These are phyloP conservation scores for Drosophila quadrilineata DNA, from an alignment of 1,140 invertebrate species.

Conservation along the genomic window DNA sequence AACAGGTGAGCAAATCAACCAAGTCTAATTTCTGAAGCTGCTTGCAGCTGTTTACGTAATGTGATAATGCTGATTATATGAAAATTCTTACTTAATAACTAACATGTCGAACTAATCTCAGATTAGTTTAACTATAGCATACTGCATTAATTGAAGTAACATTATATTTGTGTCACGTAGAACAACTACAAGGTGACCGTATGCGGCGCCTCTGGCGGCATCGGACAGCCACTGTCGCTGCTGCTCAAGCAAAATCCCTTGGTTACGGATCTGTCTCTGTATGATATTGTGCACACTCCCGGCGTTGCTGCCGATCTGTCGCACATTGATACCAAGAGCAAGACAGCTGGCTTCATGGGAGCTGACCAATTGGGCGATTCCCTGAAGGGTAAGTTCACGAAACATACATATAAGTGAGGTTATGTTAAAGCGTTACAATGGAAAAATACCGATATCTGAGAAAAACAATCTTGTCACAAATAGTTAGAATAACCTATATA, in stretches of 20 bases:
- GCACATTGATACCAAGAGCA: constrained; percentile 95
- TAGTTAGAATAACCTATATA: neutral
- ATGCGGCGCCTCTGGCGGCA: constrained; percentile 97
- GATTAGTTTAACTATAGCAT: neutral
- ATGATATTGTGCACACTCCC: constrained; percentile 97
- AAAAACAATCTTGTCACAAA: neutral
- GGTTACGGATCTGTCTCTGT: constrained; percentile 92
- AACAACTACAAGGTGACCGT: constrained; percentile 93
- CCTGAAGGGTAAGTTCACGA: constrained; percentile 82
- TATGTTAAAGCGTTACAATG: constrained; percentile 33
- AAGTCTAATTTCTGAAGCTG: neutral
- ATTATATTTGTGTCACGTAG: constrained; percentile 29
- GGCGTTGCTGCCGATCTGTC: constrained; percentile 99
- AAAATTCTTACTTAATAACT: neutral
- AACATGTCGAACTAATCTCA: neutral
- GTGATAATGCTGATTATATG: neutral
- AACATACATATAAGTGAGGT: constrained; percentile 43
- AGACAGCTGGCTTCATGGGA: constrained; percentile 90
- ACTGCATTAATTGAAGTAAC: neutral
- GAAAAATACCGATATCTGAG: constrained; percentile 24
- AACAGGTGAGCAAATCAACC: constrained; percentile 58
- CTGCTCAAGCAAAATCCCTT: constrained; percentile 95
- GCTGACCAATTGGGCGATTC: constrained; percentile 87
- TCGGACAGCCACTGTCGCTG: constrained; percentile 98
- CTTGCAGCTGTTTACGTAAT: constrained; percentile 60